Evolutionary conservation across 1,140 invertebrate species (phyloP).

Genomic region (Pseudomyrmex pallidus): DNA sequence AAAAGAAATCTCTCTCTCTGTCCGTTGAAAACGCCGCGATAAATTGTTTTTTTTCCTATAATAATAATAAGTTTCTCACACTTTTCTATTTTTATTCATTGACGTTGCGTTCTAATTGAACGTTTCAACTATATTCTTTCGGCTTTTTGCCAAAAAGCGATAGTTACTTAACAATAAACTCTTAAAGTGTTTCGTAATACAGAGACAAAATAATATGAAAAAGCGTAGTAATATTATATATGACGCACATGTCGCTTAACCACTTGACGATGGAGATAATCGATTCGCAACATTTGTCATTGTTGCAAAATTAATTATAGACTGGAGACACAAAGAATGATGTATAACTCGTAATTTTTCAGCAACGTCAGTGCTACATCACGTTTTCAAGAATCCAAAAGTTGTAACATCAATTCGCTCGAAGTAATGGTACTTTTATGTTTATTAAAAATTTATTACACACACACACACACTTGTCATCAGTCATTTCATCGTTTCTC

Average conservation of each 20-base stretch:
- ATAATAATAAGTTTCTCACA: neutral
- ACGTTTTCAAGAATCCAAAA: slow-evolving; percentile 1
- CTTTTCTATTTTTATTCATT: slow-evolving; percentile 1
- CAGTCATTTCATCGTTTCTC: neutral
- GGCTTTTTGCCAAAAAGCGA: too few relatives aligned
- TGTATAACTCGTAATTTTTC: slow-evolving; percentile 12
- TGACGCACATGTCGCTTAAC: neutral
- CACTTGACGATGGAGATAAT: slow-evolving; percentile 36
- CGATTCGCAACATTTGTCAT: slow-evolving; percentile 46
- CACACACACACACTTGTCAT: too few relatives aligned
- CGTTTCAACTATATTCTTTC: too few relatives aligned
- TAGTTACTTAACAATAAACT: too few relatives aligned
- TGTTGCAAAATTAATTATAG: slow-evolving; percentile 40
- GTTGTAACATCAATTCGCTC: slow-evolving; percentile 33
- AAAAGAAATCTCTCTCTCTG: neutral
- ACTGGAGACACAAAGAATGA: slow-evolving; percentile 23
- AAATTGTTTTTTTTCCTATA: slow-evolving; percentile 35
- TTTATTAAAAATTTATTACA: neutral
- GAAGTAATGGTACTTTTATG: slow-evolving; percentile 23
- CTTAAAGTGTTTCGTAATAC: too few relatives aligned
- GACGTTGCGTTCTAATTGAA: neutral
- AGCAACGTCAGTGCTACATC: neutral
- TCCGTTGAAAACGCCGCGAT: slow-evolving; percentile 30
- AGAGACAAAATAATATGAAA: neutral
- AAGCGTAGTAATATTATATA: slow-evolving; percentile 9